Evolutionary conservation across 2,113 vertebrate species (phyloP), one percentile per base, ranked within the genome.

Genomic region (Lagenorhynchus albirostris): DNA sequence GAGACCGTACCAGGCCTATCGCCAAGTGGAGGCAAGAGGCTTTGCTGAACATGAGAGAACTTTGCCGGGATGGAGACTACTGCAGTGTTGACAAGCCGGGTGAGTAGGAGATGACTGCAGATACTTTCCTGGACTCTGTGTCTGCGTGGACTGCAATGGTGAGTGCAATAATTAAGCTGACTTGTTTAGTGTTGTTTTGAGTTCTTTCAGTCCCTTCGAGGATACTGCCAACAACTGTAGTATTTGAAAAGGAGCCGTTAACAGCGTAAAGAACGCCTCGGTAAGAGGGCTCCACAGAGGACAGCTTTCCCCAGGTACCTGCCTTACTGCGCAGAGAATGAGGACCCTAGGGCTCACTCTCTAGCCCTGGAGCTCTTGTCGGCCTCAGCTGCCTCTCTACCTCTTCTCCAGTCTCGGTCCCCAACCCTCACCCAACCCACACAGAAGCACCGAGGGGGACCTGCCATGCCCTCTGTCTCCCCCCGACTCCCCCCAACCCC

Each of bases 101-200:
- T 18, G 0, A 1, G 47, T 4, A 11, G 33, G 38, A 33, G 44
- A 9, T n/a, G 0, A 0, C 0, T 4, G 36, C 26, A 23, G 6
- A 7, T 12, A 65, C 26, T 62, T 58, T 26, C 47, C 47, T 15
- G 31, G 55, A 20, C 31, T 23, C 70, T 15, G 63, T 5, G n/a
- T 29, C 41, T 31, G 1, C 3, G 3, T 7, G 18, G 20, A 17
- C 53, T 55, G 29, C 18, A 8, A 36, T 0, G 5, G 31, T 3
- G 58, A 8, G 36, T 4, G 21, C 25, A 6, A 6, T 4, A 3
- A n/a, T 20, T 26, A 44, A 7, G 5, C 55, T 14, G 33, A 20
- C 58, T 31, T 7, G 65, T 13, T 41, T 44, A 18, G 15, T 9
- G 79, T 14, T 21, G 31, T 33, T 71, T 17, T 50, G 74, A 33